Evolutionary conservation across 2,797 vertebrate species (phyloP), one percentile per base, ranked within the genome.

Genomic region (Otus scops): DNA sequence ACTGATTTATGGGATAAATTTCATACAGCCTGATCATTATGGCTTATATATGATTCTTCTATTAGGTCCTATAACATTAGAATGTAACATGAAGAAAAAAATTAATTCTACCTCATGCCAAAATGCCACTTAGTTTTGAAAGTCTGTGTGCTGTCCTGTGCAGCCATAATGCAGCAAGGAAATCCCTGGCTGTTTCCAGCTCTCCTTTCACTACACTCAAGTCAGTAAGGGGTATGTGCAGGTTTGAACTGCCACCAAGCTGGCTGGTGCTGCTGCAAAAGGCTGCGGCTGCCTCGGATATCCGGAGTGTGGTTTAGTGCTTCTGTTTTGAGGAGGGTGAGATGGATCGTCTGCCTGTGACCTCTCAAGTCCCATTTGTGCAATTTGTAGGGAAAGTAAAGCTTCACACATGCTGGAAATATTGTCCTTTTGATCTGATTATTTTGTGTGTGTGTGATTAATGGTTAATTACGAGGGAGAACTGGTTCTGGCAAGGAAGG

Each of bases 401-500:
- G 61, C 64, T 65, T 92, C 45, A 45, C 68, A 14, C 51, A 4
- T 61, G 24, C 71, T 88, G 75, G 4, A 85, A 94, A 75, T 21
- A 38, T 65, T 11, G 1, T 84, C 56, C 47, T 91, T 95, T 92
- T n/a, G 30, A 85, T 87, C 78, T 80, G 67, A 34, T 51, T 90
- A 45, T 41, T 81, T 63, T 90, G 39, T 77, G 34, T 83, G 36
- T 8, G 1, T 76, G 74, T 71, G 63, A 85, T 91, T 85, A 92
- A 94, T 90, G 57, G 59, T 79, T 96, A 89, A 93, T 94, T 92
- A 60, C 3, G 3, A 93, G 61, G 43, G 61, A 65, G 70, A 91
- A 67, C 61, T 56, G 79, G 63, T 64, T 91, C 85, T 89, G 68
- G 60, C 77, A 65, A 53, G 78, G 60, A 84, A 81, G 30, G 50